phyloP scores from a whole-genome alignment of 2,888 invertebrate genomes.

The Sminthurides aquaticus region DNA sequence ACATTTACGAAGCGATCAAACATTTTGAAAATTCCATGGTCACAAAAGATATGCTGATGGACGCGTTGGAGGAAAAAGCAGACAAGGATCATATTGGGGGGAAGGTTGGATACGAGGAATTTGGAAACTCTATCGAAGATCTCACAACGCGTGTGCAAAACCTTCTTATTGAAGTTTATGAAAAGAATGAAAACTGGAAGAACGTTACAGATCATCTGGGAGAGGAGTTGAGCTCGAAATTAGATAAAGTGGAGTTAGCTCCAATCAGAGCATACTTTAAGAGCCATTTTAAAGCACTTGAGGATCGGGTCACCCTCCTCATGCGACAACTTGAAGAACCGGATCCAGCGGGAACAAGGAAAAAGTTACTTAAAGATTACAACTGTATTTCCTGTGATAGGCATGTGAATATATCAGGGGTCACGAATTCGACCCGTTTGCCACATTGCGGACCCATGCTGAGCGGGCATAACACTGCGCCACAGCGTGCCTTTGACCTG shows the following conservation, averaged over 20 bases:
- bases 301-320: constrained; percentile 30
- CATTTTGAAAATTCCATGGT: constrained; percentile 36
- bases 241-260: constrained; percentile 38
- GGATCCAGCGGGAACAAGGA: constrained; percentile 42
- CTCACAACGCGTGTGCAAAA: constrained; percentile 34
- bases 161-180: constrained; percentile 37
- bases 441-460: constrained; percentile 31
- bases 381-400: constrained; percentile 41
- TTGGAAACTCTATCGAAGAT: constrained; percentile 39
- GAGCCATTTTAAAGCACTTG: constrained; percentile 33
- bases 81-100: constrained; percentile 38
- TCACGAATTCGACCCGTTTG: constrained; percentile 29
- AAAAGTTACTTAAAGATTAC: constrained; percentile 38
- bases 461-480: constrained; percentile 32
- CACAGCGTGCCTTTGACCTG: constrained; percentile 35
- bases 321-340: constrained; percentile 35
- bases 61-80: constrained; percentile 40
- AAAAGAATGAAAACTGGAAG: constrained; percentile 41
- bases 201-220: constrained; percentile 33
- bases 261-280: constrained; percentile 41
- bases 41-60: constrained; percentile 37
- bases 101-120: constrained; percentile 41
- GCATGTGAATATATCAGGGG: constrained; percentile 34
- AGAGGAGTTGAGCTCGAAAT: constrained; percentile 34
- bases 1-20: constrained; percentile 25